A percentile compares a stretch with the other conserved stretches of the same genome.
Evolutionary conservation across 2,888 invertebrate species (phyloP).

Genomic region (Copidosoma aretas): DNA sequence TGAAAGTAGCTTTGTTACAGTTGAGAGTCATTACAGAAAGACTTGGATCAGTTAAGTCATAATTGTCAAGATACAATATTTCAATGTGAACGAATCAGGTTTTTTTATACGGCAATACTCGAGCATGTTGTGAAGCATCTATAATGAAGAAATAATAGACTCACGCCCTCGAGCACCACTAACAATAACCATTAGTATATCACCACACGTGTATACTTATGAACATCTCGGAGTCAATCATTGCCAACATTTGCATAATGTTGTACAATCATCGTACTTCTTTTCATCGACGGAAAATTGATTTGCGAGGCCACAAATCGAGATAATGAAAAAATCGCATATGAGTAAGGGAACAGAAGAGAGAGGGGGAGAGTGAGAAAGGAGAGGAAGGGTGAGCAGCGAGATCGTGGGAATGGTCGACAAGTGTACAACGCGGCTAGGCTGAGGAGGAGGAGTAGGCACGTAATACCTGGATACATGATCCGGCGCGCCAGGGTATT

Average conservation of each 20-base stretch:
- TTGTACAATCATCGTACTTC: slow-evolving; percentile 10
- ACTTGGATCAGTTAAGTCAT: too few species aligned
- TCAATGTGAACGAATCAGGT: too few species aligned
- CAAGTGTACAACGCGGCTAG: slow-evolving; percentile 9
- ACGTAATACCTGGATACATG: slow-evolving; percentile 31
- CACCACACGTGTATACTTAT: too few species aligned
- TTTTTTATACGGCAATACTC: too few species aligned
- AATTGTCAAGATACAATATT: too few species aligned
- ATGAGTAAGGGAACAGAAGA: neutral
- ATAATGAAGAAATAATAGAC: too few species aligned
- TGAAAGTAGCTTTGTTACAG: too few species aligned
- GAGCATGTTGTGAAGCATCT: too few species aligned
- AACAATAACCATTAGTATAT: too few species aligned
- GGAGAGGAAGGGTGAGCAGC: slow-evolving; percentile 2
- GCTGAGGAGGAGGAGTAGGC: neutral
- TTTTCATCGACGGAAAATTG: slow-evolving; percentile 6
- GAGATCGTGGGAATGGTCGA: slow-evolving; percentile 32
- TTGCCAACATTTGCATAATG: neutral
- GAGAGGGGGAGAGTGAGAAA: neutral
- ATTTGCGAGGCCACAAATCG: slow-evolving; percentile 8
- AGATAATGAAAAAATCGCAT: slow-evolving; percentile 12
- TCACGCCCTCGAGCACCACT: too few species aligned
- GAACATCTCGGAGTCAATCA: too few species aligned
- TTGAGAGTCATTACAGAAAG: too few species aligned
- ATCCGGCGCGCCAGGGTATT: slow-evolving; percentile 46